These are phyloP conservation scores for Acanthacorydalis orientalis DNA, from an alignment of 2,888 invertebrate genomes.

Conservation along the genomic window DNA sequence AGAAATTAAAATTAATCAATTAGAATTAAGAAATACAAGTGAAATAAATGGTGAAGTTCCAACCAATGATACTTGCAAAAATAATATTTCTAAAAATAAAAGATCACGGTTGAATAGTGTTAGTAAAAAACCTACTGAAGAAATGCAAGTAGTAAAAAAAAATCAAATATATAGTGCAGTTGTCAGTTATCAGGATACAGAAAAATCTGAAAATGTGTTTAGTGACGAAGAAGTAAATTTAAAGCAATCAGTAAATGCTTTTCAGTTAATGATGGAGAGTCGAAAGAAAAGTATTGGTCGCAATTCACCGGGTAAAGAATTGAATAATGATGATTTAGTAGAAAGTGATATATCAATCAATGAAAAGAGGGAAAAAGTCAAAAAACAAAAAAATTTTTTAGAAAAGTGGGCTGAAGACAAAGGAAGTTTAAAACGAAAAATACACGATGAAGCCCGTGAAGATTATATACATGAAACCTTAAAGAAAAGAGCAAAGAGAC, in stretches of 20 bases:
- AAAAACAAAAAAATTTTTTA: slow-evolving; percentile 33
- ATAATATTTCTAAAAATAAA: no score
- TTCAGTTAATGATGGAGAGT: slow-evolving; percentile 49
- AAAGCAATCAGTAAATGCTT: slow-evolving; percentile 29
- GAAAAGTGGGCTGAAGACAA: slow-evolving; percentile 47
- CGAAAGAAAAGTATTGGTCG: slow-evolving; percentile 43
- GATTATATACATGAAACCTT: slow-evolving; percentile 37
- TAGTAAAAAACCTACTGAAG: neutral
- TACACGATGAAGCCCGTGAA: slow-evolving; percentile 37
- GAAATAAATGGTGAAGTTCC: no score
- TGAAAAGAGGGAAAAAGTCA: slow-evolving; percentile 11
- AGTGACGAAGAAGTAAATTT: no score
- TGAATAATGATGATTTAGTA: slow-evolving; percentile 19
- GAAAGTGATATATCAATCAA: slow-evolving; percentile 17
- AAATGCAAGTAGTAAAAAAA: neutral
- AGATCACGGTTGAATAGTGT: no score
- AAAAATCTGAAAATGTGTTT: no score
- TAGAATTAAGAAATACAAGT: no score
- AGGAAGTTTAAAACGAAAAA: slow-evolving; percentile 38
- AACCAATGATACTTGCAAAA: no score
- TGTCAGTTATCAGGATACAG: no score
- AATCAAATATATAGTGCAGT: neutral
- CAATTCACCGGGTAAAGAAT: slow-evolving; percentile 43
- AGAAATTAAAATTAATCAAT: no score
- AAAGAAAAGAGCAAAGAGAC: slow-evolving; percentile 39